A percentile compares a stretch with the other conserved stretches of the same genome.
phyloP scores from a whole-genome alignment of 2,797 vertebrate genomes.

The Clamator glandarius region DNA sequence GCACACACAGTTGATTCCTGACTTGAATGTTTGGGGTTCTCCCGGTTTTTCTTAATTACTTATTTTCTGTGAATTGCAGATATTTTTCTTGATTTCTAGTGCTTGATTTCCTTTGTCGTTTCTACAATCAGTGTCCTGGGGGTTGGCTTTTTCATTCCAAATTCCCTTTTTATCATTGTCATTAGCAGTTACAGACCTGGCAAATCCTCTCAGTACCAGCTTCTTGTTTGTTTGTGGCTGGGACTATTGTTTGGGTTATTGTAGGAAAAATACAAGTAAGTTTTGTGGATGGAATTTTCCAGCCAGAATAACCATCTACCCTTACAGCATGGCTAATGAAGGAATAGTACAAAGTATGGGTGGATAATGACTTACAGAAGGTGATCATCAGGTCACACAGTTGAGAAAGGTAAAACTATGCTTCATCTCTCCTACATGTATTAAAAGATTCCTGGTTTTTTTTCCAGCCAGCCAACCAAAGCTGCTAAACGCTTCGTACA shows the following conservation, averaged over 20 bases:
- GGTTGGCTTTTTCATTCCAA: not conserved
- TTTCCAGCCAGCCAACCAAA: not conserved
- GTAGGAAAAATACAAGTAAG: not conserved
- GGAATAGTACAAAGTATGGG: not conserved
- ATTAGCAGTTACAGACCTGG: not conserved
- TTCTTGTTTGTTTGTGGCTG: not conserved
- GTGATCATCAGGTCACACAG: not conserved
- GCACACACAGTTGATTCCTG: not conserved
- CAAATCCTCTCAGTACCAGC: not conserved
- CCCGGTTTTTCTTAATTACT: not conserved
- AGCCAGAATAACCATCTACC: not conserved
- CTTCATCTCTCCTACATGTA: not conserved
- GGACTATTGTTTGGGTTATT: not conserved
- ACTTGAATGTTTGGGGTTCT: not conserved
- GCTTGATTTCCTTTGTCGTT: not conserved
- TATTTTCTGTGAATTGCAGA: not conserved
- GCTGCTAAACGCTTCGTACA: not conserved
- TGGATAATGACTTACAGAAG: not conserved
- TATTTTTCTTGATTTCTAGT: not conserved
- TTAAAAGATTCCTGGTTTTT: not conserved
- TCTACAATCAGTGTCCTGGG: not conserved
- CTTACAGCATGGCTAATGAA: not conserved
- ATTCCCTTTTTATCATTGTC: not conserved
- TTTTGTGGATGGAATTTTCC: not conserved
- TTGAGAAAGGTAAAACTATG: not conserved